Evolutionary conservation across 2,888 invertebrate species (phyloP).

Genomic region (Chouioia cunea): DNA sequence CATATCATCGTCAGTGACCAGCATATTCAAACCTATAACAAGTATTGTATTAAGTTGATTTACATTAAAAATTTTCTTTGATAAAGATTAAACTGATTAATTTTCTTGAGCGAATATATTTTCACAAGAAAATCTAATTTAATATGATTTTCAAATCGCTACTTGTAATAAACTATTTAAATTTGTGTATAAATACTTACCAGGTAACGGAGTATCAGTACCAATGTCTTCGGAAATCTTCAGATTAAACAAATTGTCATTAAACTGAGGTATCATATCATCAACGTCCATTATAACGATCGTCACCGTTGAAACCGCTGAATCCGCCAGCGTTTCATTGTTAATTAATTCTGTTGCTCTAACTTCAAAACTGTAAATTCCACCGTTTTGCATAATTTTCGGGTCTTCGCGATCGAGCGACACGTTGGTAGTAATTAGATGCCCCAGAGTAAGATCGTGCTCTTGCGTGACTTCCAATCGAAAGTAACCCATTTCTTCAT

Average conservation of each 20-base stretch:
- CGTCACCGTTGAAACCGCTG: conserved; percentile 77
- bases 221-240: conserved; percentile 84
- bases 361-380: conserved; percentile 80
- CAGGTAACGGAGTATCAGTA: conserved; percentile 76
- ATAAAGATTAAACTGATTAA: no score
- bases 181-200: conserved; percentile 48
- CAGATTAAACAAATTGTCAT: conserved; percentile 75
- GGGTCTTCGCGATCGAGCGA: conserved; percentile 83
- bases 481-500: conserved; percentile 79
- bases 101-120: no score
- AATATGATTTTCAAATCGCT: no score
- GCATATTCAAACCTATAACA: conserved; percentile 75
- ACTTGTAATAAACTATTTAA: neutral
- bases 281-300: conserved; percentile 85
- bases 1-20: conserved; percentile 80
- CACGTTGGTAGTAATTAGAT: conserved; percentile 74
- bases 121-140: no score
- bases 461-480: conserved; percentile 71
- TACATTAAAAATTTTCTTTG: no score
- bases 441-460: conserved; percentile 72
- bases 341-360: conserved; percentile 82
- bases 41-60: neutral
- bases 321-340: conserved; percentile 78
- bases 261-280: conserved; percentile 82
- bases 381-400: conserved; percentile 81